Evolutionary conservation across 2,888 invertebrate species (phyloP).

Genomic region (Monopis laevigella): DNA sequence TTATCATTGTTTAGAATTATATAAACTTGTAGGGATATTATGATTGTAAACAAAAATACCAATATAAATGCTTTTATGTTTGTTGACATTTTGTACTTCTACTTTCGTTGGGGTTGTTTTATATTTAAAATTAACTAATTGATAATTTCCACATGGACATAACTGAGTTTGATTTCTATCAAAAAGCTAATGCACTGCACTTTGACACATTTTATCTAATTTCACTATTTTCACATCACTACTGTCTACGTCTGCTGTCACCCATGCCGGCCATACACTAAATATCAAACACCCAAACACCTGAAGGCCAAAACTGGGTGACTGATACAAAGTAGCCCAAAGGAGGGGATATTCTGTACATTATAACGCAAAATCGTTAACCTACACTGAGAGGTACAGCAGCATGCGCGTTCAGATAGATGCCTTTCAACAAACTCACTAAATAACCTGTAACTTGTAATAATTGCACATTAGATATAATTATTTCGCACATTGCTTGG

Average conservation of each 20-base stretch:
- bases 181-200: too few relatives aligned
- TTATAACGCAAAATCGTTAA: neutral
- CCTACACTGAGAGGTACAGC: neutral
- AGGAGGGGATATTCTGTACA: conserved; percentile 5
- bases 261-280: neutral
- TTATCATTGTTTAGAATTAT: neutral
- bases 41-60: neutral
- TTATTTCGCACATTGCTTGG: too few relatives aligned
- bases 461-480: too few relatives aligned
- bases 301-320: neutral
- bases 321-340: neutral
- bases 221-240: neutral
- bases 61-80: conserved; percentile 1
- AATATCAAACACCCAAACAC: neutral
- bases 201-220: neutral
- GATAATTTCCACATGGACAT: too few relatives aligned
- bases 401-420: too few relatives aligned
- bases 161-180: too few relatives aligned
- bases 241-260: neutral
- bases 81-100: conserved; percentile 3
- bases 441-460: too few relatives aligned
- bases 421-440: too few relatives aligned
- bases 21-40: conserved; percentile 3
- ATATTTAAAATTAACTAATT: neutral
- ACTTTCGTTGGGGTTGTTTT: neutral